Evolutionary conservation across 2,113 vertebrate genomes (phyloP).

Genomic region (Pandion haliaetus): DNA sequence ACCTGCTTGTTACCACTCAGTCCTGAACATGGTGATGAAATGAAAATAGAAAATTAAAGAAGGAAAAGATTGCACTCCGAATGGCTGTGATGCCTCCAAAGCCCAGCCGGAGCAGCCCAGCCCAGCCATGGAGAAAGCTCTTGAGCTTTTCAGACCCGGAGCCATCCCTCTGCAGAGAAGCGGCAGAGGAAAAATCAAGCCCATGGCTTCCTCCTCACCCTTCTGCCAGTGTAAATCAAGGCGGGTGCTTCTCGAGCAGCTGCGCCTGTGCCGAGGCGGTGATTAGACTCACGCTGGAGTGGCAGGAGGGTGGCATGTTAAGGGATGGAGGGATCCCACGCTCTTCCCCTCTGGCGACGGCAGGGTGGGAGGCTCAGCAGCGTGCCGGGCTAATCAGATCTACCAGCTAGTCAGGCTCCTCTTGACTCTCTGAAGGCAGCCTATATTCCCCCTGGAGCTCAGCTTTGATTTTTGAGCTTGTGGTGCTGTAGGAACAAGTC

Average conservation of each 20-base stretch:
- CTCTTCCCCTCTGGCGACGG: rapidly evolving
- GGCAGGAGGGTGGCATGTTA: neutral
- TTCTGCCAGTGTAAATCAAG: rapidly evolving
- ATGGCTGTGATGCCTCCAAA: rapidly evolving
- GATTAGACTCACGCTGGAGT: neutral
- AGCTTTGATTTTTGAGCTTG: neutral
- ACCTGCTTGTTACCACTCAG: neutral
- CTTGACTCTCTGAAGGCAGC: neutral
- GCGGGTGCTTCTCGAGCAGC: neutral
- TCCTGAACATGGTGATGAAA: neutral
- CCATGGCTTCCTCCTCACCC: rapidly evolving
- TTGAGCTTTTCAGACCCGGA: neutral
- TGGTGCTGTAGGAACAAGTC: neutral
- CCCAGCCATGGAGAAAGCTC: neutral
- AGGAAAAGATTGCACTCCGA: neutral
- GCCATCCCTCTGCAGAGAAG: neutral
- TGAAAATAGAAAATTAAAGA: neutral
- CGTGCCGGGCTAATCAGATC: neutral
- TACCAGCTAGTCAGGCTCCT: neutral
- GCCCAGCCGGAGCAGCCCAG: neutral
- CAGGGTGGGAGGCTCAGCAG: neutral
- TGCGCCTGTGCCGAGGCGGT: neutral
- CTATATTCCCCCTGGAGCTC: neutral
- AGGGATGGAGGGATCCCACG: neutral
- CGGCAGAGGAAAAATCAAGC: neutral